phyloP scores from a whole-genome alignment of 2,888 invertebrate species.

The Aphidoletes aphidimyza region DNA sequence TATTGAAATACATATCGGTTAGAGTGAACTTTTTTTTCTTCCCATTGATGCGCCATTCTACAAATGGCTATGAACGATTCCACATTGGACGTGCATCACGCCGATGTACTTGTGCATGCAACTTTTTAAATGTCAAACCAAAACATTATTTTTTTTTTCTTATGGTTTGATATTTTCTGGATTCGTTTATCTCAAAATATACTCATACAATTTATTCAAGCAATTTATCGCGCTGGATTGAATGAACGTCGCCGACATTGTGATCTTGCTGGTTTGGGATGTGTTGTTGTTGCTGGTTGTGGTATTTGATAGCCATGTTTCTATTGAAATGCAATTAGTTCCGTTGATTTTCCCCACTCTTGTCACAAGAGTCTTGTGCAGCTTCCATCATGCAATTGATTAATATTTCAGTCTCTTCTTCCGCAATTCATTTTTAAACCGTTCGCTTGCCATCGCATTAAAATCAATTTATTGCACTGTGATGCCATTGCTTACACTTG shows the following conservation, averaged over 20 bases:
- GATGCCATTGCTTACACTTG: neutral
- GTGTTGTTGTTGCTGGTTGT: neutral
- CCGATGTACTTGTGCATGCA: neutral
- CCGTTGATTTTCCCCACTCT: too few species aligned
- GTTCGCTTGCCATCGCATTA: neutral
- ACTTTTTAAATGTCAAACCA: neutral
- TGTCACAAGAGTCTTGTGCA: too few species aligned
- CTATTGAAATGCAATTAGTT: constrained; percentile 10
- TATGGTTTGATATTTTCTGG: neutral
- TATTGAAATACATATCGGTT: constrained; percentile 1
- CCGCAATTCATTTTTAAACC: constrained; percentile 33
- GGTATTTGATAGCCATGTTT: constrained; percentile 43
- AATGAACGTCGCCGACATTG: neutral
- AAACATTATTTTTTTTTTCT: neutral
- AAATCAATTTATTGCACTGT: constrained; percentile 4
- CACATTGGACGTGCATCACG: neutral
- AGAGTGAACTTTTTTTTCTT: neutral
- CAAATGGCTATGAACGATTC: neutral
- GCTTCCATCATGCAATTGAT: neutral
- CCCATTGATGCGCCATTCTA: neutral
- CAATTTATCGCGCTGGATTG: neutral
- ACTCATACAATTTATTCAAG: neutral
- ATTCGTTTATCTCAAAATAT: neutral
- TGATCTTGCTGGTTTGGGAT: neutral
- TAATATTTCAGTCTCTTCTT: neutral